phyloP scores from a whole-genome alignment of 1,140 invertebrate species.

The Drosophila persimilis region DNA sequence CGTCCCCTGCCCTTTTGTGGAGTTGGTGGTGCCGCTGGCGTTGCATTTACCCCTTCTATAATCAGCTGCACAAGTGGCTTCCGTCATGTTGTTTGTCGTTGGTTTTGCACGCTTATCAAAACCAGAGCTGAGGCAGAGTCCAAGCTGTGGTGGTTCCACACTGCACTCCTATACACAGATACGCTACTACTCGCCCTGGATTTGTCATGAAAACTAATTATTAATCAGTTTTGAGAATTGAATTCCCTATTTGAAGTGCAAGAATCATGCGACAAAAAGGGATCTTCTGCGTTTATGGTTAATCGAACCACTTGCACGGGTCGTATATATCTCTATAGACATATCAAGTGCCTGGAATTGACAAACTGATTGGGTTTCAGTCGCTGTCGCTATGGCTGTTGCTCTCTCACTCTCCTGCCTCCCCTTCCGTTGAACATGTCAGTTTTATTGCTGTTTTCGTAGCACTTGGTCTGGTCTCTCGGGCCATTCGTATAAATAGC shows the following conservation, averaged over 20 bases:
- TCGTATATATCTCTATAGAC: not conserved
- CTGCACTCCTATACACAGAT: too few species aligned
- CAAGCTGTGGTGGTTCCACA: slow-evolving; percentile 13
- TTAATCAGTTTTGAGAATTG: too few species aligned
- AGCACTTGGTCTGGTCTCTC: slow-evolving; percentile 52
- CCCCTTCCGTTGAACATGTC: slow-evolving; percentile 12
- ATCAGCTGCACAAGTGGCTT: slow-evolving; percentile 42
- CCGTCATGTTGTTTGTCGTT: slow-evolving; percentile 19
- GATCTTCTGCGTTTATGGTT: too few species aligned
- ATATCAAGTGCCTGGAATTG: slow-evolving; percentile 13
- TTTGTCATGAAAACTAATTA: too few species aligned
- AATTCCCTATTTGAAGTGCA: too few species aligned
- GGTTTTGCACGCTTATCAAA: slow-evolving; percentile 59
- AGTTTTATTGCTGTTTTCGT: slow-evolving; percentile 58
- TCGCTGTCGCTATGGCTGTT: slow-evolving; percentile 5
- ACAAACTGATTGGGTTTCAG: slow-evolving; percentile 27
- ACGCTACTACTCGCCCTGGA: not conserved
- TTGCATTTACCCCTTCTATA: slow-evolving; percentile 23
- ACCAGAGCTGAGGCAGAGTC: slow-evolving; percentile 12
- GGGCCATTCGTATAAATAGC: slow-evolving; percentile 36
- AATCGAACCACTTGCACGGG: too few species aligned
- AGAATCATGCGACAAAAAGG: too few species aligned
- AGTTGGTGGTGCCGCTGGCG: not conserved
- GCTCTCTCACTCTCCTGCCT: not conserved
- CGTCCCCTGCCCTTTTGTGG: not conserved